These are phyloP conservation scores for Dendronephthya gigantea DNA, from an alignment of 64 coral and sea anemone species.

Conservation along the genomic window DNA sequence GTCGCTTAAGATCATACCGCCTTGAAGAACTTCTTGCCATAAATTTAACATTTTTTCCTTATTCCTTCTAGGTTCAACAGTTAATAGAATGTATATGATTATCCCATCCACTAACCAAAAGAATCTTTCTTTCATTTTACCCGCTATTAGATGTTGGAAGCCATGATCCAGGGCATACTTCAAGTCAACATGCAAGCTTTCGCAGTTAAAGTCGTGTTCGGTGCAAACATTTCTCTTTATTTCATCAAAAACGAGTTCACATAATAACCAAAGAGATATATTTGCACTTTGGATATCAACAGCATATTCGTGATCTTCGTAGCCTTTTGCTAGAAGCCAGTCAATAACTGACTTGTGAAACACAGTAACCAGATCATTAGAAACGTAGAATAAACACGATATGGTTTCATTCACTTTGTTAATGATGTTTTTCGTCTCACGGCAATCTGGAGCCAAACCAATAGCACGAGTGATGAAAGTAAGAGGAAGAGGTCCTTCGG, in stretches of 20 bases:
- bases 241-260: not conserved
- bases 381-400: too few species aligned
- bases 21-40: not conserved
- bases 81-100: not conserved
- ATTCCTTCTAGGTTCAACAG: not conserved
- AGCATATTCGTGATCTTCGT: conserved; percentile 39
- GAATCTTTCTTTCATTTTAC: not conserved
- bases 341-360: too few species aligned
- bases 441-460: too few species aligned
- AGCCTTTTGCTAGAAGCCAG: too few species aligned
- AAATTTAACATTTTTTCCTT: not conserved
- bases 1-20: not conserved
- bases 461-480: too few species aligned
- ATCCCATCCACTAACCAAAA: not conserved
- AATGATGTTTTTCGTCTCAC: too few species aligned
- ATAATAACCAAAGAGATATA: conserved; percentile 29
- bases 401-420: too few species aligned
- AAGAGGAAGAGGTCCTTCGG: too few species aligned
- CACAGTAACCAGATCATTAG: too few species aligned
- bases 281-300: conserved; percentile 25
- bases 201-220: not conserved
- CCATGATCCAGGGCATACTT: conserved; percentile 51
- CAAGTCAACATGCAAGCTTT: conserved; percentile 21
- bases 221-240: not conserved
- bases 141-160: conserved; percentile 18